Conservation (phyloP, 1,140 invertebrate genomes). For the Holotrichia oblita region DNA sequence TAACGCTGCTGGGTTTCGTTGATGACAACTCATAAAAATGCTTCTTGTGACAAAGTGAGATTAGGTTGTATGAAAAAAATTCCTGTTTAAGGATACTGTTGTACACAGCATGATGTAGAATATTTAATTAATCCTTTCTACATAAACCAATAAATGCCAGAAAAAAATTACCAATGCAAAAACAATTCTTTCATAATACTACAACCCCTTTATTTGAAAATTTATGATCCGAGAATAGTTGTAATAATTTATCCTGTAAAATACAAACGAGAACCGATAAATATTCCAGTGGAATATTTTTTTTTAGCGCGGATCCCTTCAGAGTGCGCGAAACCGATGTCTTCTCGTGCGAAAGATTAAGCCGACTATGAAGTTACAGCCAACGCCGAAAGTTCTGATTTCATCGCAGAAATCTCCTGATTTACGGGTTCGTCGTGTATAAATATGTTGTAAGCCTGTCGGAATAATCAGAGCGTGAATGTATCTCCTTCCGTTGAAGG, state of each 20-base stretch:
- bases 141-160: too few relatives aligned
- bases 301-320: constrained; percentile 8
- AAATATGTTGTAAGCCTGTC: constrained; percentile 24
- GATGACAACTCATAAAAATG: too few relatives aligned
- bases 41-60: too few relatives aligned
- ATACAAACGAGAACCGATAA: constrained; percentile 12
- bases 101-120: too few relatives aligned
- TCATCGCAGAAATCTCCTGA: constrained; percentile 16
- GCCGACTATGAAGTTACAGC: not conserved
- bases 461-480: constrained; percentile 31
- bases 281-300: not conserved
- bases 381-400: not conserved
- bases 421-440: constrained; percentile 28
- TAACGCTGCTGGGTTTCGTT: too few relatives aligned
- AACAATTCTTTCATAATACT: too few relatives aligned
- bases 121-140: too few relatives aligned
- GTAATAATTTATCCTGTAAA: not conserved
- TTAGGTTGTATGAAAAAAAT: too few relatives aligned
- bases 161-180: too few relatives aligned
- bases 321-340: not conserved
- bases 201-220: constrained; percentile 2
- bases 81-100: too few relatives aligned
- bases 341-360: constrained; percentile 19
- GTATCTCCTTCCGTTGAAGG: constrained; percentile 21
- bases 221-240: not conserved